These are phyloP conservation scores for Brachionus manjavacas DNA, from an alignment of 1,140 invertebrate genomes.

Conservation along the genomic window DNA sequence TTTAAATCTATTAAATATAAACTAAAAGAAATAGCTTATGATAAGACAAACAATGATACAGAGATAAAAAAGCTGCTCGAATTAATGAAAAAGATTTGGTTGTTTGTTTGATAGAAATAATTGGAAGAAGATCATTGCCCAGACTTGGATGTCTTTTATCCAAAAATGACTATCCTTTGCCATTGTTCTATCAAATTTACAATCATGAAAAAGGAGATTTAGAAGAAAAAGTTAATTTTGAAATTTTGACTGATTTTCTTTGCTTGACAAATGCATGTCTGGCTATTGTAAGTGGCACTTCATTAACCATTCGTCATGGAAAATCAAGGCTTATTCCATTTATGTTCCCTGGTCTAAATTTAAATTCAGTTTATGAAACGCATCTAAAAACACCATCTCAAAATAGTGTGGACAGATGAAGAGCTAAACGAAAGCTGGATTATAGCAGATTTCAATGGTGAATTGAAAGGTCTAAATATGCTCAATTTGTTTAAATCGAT, in stretches of 20 bases:
- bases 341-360: neutral
- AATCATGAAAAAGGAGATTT: neutral
- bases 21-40: neutral
- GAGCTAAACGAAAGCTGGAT: neutral
- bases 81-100: neutral
- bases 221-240: neutral
- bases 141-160: neutral
- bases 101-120: neutral
- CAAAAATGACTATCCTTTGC: conserved; percentile 3
- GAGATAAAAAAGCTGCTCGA: neutral
- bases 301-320: neutral
- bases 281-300: neutral
- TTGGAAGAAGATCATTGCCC: neutral
- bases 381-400: neutral
- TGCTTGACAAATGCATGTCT: neutral
- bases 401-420: neutral
- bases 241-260: neutral
- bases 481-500: neutral
- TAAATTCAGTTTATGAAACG: neutral
- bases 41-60: neutral
- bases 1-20: neutral
- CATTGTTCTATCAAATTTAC: neutral
- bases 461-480: neutral
- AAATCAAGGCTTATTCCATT: neutral
- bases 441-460: neutral